A percentile compares a stretch with the other conserved stretches of the same genome.
Conservation (phyloP, 2,113 vertebrate species). For the Arvicanthis niloticus region DNA sequence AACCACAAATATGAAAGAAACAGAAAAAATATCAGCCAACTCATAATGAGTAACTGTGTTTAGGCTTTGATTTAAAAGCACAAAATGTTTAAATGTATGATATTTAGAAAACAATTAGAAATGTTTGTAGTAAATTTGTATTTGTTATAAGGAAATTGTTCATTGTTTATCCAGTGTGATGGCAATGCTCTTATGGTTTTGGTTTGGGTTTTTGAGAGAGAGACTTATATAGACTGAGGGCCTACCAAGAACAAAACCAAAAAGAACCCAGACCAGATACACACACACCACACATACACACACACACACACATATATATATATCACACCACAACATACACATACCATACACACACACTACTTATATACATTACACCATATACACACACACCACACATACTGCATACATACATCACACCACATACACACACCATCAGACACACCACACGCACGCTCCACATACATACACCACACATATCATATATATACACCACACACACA, state of each 20-base stretch:
- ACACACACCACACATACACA: neutral
- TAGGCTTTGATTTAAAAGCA: neutral
- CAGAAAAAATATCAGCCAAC: too few species aligned
- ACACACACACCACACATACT: too few species aligned
- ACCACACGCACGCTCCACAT: too few species aligned
- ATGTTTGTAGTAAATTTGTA: neutral
- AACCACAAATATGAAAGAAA: neutral
- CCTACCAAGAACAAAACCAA: neutral
- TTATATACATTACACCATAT: too few species aligned
- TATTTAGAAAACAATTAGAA: neutral
- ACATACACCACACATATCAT: too few species aligned
- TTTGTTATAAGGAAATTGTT: neutral
- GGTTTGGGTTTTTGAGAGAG: neutral
- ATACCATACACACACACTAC: too few species aligned
- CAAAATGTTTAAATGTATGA: neutral
- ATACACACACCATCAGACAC: too few species aligned
- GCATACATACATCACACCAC: too few species aligned
- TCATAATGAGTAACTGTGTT: neutral
- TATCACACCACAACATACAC: too few species aligned
- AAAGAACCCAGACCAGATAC: neutral
- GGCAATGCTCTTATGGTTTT: neutral
- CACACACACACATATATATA: neutral
- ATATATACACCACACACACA: neutral
- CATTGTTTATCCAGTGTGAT: neutral
- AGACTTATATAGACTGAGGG: neutral